Evolutionary conservation across 1,140 invertebrate species (phyloP).

Genomic region (Penaeus vannamei): DNA sequence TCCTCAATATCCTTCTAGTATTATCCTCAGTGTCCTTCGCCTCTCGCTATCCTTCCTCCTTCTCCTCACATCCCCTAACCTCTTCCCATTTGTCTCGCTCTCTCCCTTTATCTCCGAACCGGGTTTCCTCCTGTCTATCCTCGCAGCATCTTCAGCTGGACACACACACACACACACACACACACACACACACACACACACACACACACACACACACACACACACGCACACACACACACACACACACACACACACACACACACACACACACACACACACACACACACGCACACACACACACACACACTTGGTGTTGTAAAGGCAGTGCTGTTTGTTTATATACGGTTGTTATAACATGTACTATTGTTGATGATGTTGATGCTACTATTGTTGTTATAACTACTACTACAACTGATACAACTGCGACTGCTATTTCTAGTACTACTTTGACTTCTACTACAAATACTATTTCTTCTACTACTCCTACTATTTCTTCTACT

Average conservation of each 20-base stretch:
- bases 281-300: not conserved
- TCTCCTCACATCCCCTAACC: not conserved
- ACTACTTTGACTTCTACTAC: no score
- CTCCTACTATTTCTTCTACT: no score
- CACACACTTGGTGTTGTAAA: not conserved
- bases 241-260: constrained; percentile 11
- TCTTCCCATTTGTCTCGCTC: not conserved
- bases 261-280: not conserved
- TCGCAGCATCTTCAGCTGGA: not conserved
- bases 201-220: constrained; percentile 12
- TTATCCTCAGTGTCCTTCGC: not conserved
- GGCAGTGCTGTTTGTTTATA: no score
- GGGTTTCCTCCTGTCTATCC: not conserved
- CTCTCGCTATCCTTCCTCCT: not conserved
- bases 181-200: constrained; percentile 11
- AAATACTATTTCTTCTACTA: no score
- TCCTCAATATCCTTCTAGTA: not conserved
- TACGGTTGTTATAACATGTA: no score
- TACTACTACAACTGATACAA: no score
- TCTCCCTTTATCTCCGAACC: not conserved
- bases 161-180: constrained; percentile 11
- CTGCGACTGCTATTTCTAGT: no score
- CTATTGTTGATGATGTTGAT: no score
- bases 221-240: no score
- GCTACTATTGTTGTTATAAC: no score